Evolutionary conservation across 2,888 invertebrate species (phyloP), one percentile per base, ranked within the genome.

Genomic region (Mythimna lalbum): DNA sequence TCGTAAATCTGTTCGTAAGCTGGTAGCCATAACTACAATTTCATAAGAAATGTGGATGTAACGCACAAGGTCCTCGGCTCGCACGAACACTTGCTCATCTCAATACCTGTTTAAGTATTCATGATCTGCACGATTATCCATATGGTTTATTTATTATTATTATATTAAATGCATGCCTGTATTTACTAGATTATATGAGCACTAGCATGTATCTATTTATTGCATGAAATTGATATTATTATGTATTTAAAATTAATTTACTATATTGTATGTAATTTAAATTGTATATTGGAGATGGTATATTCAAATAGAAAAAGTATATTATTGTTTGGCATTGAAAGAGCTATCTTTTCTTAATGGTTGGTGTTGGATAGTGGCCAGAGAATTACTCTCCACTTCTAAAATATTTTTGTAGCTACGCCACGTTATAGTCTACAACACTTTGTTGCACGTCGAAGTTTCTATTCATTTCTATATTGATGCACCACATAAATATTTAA

Each of bases 11-110:
- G 83, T 84, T 85, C 74, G 81, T n/a, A 85, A 78, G 83, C 88
- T 89, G 89, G 82, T 88, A 89, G 92, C 92, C 92, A 92, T 92
- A 92, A 91, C 92, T 92, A 90, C 91, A 77, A 84, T 75, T 76
- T 79, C 82, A 83, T 86, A 69, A 78, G 78, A 81, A 76, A 84
- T 88, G 89, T 90, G 88, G 69, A 80, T 87, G 89, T 90, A 83
- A 87, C 78, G 91, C 92, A 91, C 92, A 86, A 85, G 88, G 88
- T 87, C 88, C 86, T 84, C 86, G 87, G 89, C 86, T 87, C 86
- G 91, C 92, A 90, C 90, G 89, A 86, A 86, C 83, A 78, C 76
- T 81, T 84, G 78, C 74, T 80, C 84, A 83, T 81, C 59, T 77
- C 61, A 66, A 61, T 80, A 63, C 63, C 59, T 72, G 66, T 78